phyloP scores from a whole-genome alignment of 1,140 invertebrate genomes.

The Forficula auricularia region DNA sequence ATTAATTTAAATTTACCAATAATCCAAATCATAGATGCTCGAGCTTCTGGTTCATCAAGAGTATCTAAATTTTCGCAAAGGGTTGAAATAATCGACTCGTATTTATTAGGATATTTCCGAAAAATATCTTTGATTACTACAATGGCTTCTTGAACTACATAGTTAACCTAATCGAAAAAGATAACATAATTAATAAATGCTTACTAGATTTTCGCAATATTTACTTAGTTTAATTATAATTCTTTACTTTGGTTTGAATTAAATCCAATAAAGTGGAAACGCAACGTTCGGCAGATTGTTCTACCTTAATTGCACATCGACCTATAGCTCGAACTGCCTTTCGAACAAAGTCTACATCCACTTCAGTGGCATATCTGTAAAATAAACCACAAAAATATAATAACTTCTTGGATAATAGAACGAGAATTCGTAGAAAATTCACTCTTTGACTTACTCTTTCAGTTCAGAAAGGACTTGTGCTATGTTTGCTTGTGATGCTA shows the following conservation, averaged over 20 bases:
- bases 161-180: slow-evolving; percentile 53
- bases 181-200: neutral
- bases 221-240: no score
- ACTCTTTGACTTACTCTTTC: slow-evolving; percentile 58
- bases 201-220: neutral
- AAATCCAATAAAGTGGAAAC: slow-evolving; percentile 96
- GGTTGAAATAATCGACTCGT: slow-evolving; percentile 98
- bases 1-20: slow-evolving; percentile 44
- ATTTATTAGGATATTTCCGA: slow-evolving; percentile 98
- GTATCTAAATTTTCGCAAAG: slow-evolving; percentile 98
- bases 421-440: neutral
- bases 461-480: slow-evolving; percentile 95
- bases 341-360: slow-evolving; percentile 99
- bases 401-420: no score
- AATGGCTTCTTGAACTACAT: slow-evolving; percentile 99
- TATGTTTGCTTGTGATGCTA: slow-evolving; percentile 96
- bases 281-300: slow-evolving; percentile 94
- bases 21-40: slow-evolving; percentile 99
- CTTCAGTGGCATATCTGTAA: slow-evolving; percentile 77
- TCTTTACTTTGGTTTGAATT: slow-evolving; percentile 90
- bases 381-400: slow-evolving; percentile 1
- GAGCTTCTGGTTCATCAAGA: slow-evolving; percentile 94
- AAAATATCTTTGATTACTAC: slow-evolving; percentile 99
- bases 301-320: slow-evolving; percentile 98
- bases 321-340: slow-evolving; percentile 97